Base-by-base conservation (phyloP, 1,140 invertebrate genomes). In the Adoxophyes honmai region DNA sequence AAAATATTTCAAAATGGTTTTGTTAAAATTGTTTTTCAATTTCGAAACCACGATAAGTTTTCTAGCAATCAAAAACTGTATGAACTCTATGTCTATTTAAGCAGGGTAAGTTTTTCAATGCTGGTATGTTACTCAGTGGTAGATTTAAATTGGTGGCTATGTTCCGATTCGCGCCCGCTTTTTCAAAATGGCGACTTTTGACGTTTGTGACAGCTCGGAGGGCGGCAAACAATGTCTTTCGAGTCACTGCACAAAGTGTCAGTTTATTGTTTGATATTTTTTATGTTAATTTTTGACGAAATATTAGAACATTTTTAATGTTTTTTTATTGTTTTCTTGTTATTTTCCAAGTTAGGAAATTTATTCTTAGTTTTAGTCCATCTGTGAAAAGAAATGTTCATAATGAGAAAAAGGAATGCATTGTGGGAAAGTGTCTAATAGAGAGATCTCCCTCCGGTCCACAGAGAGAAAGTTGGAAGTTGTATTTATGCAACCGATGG, bases 181-280 rank as follows among this genome's bases (percentile, higher is more conserved):
- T 70, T 62, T 58, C 10, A 48, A 48, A 68, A 70, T 68, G 56
- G 62, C 59, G 13, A 57, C 55, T 58, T 73, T 66, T 70, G 73
- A 70, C 71, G 57, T 60, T 70, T 73, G 61, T 73, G 73, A 75
- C 73, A 66, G 60, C 57, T 10, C 21, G 42, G 21, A 48, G 42
- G 42, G 42, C 42, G 42, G 1, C 42, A 48, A 48, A 48, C 42
- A 48, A 48, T 48, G 42, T 11, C 28, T 11, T 48, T 21, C 21
- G 18, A 48, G 18, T 48, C 42, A 48, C 42, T 48, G 42, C 10
- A 18, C 11, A 48, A 48, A 48, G 21, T 48, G 21, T 48, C 21
- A 48, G n/a, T 21, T 48, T 48, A 48, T 28, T 48, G 42, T 48
- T 48, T 13, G 42, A 16, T 48, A 48, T 28, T 28, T 28, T 28